Percentiles rank a stretch among this genome's conserved stretches.
phyloP scores from a whole-genome alignment of 64 coral and sea anemone species.

The Porites australiensis region DNA sequence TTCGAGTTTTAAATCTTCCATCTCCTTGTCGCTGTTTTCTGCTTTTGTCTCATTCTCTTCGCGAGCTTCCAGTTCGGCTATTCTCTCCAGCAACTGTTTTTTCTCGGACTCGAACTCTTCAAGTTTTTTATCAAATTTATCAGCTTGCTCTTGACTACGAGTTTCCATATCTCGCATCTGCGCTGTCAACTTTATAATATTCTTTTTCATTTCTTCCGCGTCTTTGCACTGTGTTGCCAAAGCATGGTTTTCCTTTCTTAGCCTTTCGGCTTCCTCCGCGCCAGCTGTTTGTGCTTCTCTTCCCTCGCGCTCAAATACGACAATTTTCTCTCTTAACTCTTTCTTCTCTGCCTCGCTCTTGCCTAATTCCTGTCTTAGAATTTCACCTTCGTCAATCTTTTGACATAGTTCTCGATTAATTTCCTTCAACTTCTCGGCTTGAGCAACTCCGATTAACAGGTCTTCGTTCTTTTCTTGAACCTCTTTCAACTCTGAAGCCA shows the following conservation, averaged over 20 bases:
- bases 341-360: slow-evolving; percentile 57
- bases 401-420: slow-evolving; percentile 31
- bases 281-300: slow-evolving; percentile 50
- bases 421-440: slow-evolving; percentile 42
- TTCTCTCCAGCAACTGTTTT: slow-evolving; percentile 49
- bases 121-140: slow-evolving; percentile 54
- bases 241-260: slow-evolving; percentile 64
- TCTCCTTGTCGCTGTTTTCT: slow-evolving; percentile 57
- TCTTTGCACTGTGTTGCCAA: slow-evolving; percentile 77
- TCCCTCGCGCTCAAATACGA: slow-evolving; percentile 37
- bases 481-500: neutral
- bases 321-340: slow-evolving; percentile 54
- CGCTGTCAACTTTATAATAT: slow-evolving; percentile 77
- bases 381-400: slow-evolving; percentile 58
- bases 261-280: slow-evolving; percentile 30
- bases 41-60: neutral
- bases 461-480: slow-evolving; percentile 19
- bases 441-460: slow-evolving; percentile 1
- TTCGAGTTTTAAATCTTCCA: slow-evolving; percentile 64
- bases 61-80: slow-evolving; percentile 44
- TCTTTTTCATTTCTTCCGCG: slow-evolving; percentile 74
- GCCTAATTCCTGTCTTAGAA: slow-evolving; percentile 19
- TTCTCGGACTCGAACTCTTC: slow-evolving; percentile 58
- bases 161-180: slow-evolving; percentile 78
- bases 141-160: slow-evolving; percentile 1